Base-by-base conservation (phyloP, 2,888 invertebrate species). In the Tupiocoris notatus region DNA sequence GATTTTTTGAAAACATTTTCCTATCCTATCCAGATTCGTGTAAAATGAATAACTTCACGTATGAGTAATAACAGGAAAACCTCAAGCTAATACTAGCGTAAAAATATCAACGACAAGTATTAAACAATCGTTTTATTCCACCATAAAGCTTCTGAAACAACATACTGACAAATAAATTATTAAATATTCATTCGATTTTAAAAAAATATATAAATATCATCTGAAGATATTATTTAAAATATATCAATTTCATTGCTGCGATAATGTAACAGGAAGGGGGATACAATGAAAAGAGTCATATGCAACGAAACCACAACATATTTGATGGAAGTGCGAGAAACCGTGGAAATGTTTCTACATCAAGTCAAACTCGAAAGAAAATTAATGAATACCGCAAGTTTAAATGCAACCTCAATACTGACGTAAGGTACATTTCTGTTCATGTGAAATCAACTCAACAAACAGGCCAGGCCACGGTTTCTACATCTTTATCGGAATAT, bases 141-240 rank as follows among this genome's bases (percentile, higher is more conserved):
- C 63, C 63, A 25, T 20, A 73, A 63, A 73, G 73, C 73, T 73
- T 54, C 2, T 54, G 17, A 73, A 73, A 73, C 73, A 73, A 73
- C 73, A 62, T 62, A 73, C 73, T 62, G 62, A 73, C 61, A 73
- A 73, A 73, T 73, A 73, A 73, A 73, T 73, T 62, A 73, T 73
- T 73, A 73, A 73, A 73, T 62, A 73, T 73, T 62, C 25, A 73
- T 73, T 73, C 62, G 73, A 73, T 73, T 73, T 70, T 73, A 73
- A 73, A 73, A 73, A 73, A 73, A 73, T 73, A 73, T 73, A 73
- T 62, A 62, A 73, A 73, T 73, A 73, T 70, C 22, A 68, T 71
- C 61, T 39, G 21, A 59, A 17, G 70, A 70, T 23, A 59, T 58
- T 71, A 71, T 61, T 71, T 61, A 73, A 73, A 73, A 73, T 73